Base-by-base conservation (phyloP, 2,113 vertebrate genomes). In the Upupa epops region DNA sequence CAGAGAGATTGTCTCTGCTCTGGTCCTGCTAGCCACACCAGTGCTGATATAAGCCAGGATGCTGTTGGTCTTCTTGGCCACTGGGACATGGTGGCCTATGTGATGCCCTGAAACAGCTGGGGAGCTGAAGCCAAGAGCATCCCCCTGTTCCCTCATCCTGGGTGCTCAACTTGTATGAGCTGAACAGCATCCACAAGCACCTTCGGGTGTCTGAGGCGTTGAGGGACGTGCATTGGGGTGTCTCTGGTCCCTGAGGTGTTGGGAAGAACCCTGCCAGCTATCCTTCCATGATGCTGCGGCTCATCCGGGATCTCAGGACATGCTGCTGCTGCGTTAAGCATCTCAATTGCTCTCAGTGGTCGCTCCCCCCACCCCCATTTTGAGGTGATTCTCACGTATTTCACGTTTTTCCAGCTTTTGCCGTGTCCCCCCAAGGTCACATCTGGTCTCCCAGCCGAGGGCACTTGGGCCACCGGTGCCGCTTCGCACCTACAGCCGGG, bases 381-480 rank as follows among this genome's bases (percentile, higher is more conserved):
- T 4, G 46, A 2, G 6, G 52, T 0, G 17, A 22, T 79, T 71
- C 11, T 25, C 21, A 19, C 17, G 1, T 4, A 3, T 52, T 18
- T n/a, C 2, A 0, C 1, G 6, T 26, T 29, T 54, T 24, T 19
- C 58, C 7, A 1, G 19, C 29, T 65, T 54, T 49, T 1, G 0
- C 3, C 3, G 25, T 2, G 26, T 36, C 49, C 65, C 31, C 7
- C 3, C 71, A 37, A 48, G 40, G 40, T 15, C 40, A 42, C 40
- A 15, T 42, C 11, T 15, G 1, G 0, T 8, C 34, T 13, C 49
- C 55, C 55, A 14, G 54, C 58, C 56, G 14, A 29, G 52, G 52
- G 63, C 83, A 0, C 83, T 7, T 0, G 25, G 45, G 69, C 37
- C 37, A 4, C 29, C 2, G 9, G 3, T 9, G 76, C 25, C 2